Base-by-base conservation (phyloP, 2,888 invertebrate species). In the Drosophila aldrichi region DNA sequence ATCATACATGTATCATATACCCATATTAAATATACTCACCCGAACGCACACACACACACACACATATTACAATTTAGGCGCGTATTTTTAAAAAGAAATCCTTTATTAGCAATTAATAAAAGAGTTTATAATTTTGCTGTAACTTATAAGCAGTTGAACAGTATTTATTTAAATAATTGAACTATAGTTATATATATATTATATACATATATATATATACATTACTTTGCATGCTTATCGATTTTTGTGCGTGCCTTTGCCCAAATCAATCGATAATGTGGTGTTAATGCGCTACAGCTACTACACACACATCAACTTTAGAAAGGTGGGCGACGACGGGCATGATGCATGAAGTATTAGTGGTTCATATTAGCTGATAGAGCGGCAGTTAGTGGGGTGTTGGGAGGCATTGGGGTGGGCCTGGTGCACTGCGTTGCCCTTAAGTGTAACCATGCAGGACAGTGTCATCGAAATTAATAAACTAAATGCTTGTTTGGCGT, bases 231-330 rank as follows among this genome's bases (percentile, higher is more conserved):
- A 60, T 74, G 87, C 58, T 71, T 86, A 87, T 89, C 61, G 85
- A 87, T 85, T 86, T 88, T 81, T 78, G 77, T 87, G 75, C 62
- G 72, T 81, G 76, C 72, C 55, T 83, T 79, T 71, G 70, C 70
- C 76, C 73, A 88, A 90, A 90, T 90, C 90, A 91, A 90, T 90
- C 91, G 89, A 90, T 90, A 91, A 89, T 90, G 88, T 89, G 90
- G 91, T 89, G 90, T 90, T 90, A 88, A 90, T 79, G 80, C 84
- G 87, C 60, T 64, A 61, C 73, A 66, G 66, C 71, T 46, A 75
- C 63, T 57, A 59, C 25, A 48, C 68, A 16, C 49, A 59, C 25
- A 58, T 22, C 52, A 61, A 70, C 57, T 72, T 51, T 68, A 64
- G 64, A 43, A 60, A 67, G 73, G 61, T 55, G 51, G 56, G 56